phyloP scores from a whole-genome alignment of 2,888 invertebrate species.

The Epistrophe eligans region DNA sequence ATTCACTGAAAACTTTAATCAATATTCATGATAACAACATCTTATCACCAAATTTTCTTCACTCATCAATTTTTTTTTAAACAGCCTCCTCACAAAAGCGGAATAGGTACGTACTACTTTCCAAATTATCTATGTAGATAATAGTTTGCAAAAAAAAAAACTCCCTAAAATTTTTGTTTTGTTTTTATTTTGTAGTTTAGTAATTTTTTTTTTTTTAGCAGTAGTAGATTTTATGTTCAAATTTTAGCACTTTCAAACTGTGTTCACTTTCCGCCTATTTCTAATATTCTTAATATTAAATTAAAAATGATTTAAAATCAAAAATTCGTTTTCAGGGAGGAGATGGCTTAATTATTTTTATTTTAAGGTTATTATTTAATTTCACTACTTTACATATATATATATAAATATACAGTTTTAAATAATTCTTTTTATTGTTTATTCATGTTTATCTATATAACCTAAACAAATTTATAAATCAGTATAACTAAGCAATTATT shows the following conservation, averaged over 20 bases:
- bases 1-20: neutral
- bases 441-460: neutral
- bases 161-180: neutral
- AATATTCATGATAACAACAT: neutral
- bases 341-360: constrained; percentile 16
- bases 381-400: neutral
- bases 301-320: neutral
- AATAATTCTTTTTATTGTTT: neutral
- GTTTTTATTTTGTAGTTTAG: neutral
- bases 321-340: constrained; percentile 1
- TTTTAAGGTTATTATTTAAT: neutral
- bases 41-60: neutral
- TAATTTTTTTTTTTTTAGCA: neutral
- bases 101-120: constrained; percentile 26
- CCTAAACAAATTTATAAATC: neutral
- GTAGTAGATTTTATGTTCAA: neutral
- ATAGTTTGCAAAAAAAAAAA: neutral
- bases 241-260: neutral
- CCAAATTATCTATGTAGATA: neutral
- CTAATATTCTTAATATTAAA: neutral
- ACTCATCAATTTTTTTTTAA: constrained; percentile 16
- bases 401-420: neutral
- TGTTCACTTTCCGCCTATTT: neutral
- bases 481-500: neutral
- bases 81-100: constrained; percentile 16